Evolutionary conservation across 2,888 invertebrate genomes (phyloP).

Genomic region (Lymantria monacha): DNA sequence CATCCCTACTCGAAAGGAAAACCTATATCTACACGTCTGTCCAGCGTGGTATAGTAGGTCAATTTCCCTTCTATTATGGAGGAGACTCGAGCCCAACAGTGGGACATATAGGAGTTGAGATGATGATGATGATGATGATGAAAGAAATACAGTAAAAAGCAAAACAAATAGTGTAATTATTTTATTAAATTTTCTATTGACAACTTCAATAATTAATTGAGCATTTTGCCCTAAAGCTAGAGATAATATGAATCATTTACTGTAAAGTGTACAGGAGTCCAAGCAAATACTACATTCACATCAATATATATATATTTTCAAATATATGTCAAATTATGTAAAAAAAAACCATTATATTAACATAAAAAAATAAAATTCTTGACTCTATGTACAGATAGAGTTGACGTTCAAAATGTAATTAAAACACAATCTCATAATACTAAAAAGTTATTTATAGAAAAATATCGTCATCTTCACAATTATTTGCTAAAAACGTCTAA

Average conservation of each 20-base stretch:
- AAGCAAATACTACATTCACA: slow-evolving; percentile 7
- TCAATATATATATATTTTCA: slow-evolving; percentile 19
- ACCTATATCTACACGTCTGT: too few species aligned
- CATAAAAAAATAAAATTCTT: not conserved
- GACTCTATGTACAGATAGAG: not conserved
- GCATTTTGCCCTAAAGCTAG: slow-evolving; percentile 29
- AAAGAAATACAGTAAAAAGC: not conserved
- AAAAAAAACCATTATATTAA: slow-evolving; percentile 6
- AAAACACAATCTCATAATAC: not conserved
- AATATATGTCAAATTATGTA: slow-evolving; percentile 15
- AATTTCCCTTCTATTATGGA: too few species aligned
- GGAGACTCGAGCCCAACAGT: too few species aligned
- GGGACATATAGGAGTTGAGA: too few species aligned
- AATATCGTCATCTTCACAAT: not conserved
- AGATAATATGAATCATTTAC: slow-evolving; percentile 22
- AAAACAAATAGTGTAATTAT: slow-evolving; percentile 9
- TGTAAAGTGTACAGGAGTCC: slow-evolving; percentile 15
- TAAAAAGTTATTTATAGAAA: not conserved
- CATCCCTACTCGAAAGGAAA: too few species aligned
- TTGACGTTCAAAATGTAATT: not conserved
- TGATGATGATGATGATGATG: too few species aligned
- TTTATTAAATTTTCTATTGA: slow-evolving; percentile 18
- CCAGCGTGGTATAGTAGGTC: too few species aligned
- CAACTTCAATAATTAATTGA: slow-evolving; percentile 25
- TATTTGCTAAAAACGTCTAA: not conserved